Base-by-base conservation (phyloP, 1,140 invertebrate genomes). In the Daktulosphaira vitifoliae region DNA sequence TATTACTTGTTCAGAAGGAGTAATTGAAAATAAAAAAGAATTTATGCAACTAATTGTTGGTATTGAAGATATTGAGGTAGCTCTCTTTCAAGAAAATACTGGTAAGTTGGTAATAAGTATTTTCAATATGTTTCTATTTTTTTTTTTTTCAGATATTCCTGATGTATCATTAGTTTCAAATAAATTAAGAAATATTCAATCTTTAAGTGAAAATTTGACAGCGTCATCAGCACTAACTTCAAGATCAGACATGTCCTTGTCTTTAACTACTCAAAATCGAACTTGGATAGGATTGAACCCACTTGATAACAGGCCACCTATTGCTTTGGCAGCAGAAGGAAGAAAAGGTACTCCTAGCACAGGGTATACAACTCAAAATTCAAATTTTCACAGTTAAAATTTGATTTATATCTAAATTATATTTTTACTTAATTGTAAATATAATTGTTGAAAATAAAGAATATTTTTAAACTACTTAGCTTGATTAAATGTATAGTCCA, bases 61-160 rank as follows among this genome's bases (percentile, higher is more conserved):
- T n/a, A 88, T 92, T 3, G 93, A 84, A 76, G 94, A 98, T 77
- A 78, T 96, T 39, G 94, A 97, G 78, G 77, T 95, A 33, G 94
- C 93, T 3, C 81, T 92, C 44, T 29, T 25, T 18, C 23, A 62
- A 9, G 20, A 48, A 3, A 4, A 11, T n/a, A 62, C 2, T 22
- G 18, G 56, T 46, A 29, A 48, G 18, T 20, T 6, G 11, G n/a
- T 15, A 37, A 37, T n/a, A 22, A 20, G 5, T 9, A 16, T 4
- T 3, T n/a, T 26, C 20, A 22, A 3, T 48, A 8, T 44, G 42
- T 59, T 18, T 5, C 26, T 46, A 29, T 20, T 7, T 7, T 20
- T 4, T 1, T 16, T 29, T 48, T 6, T 59, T 13, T 26, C 44
- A 59, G 44, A 66, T 46, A n/a, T 49, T 16, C 52, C 54, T 1